A percentile compares a stretch with the other conserved stretches of the same genome.
Evolutionary conservation across 2,113 vertebrate genomes (phyloP).

Genomic region (Odocoileus virginianus): DNA sequence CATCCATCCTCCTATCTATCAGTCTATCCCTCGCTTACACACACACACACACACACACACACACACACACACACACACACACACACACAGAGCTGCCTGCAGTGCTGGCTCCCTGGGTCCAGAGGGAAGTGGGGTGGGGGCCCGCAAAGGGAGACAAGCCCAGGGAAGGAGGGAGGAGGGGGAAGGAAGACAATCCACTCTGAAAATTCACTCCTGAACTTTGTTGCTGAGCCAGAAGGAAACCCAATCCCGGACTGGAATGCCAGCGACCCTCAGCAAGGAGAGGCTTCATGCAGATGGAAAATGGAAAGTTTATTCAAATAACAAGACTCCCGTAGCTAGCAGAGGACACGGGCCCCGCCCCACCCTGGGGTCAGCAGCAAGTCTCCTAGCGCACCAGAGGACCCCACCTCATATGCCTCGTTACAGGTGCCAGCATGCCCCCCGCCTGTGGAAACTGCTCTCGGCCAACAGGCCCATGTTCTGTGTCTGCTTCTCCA

Average conservation of each 20-base stretch:
- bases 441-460: background rate
- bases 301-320: constrained; percentile 55
- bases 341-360: background rate
- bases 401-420: background rate
- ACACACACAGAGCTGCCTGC: background rate
- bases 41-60: rapidly evolving
- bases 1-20: too few species aligned
- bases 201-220: background rate
- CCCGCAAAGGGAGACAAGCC: background rate
- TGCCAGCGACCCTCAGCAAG: constrained; percentile 10
- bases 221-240: constrained; percentile 51
- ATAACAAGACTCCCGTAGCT: constrained; percentile 41
- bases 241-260: constrained; percentile 52
- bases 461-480: background rate
- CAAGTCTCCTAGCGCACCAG: background rate
- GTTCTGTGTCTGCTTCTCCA: background rate
- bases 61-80: rapidly evolving
- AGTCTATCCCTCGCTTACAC: too few species aligned
- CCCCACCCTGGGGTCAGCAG: background rate
- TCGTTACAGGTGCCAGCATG: background rate
- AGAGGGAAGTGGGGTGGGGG: too few species aligned
- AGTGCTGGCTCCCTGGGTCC: background rate
- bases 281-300: constrained; percentile 33
- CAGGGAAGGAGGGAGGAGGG: background rate
- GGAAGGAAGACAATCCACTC: background rate